phyloP scores from a whole-genome alignment of 1,140 invertebrate genomes.

The Lepidurus packardi region DNA sequence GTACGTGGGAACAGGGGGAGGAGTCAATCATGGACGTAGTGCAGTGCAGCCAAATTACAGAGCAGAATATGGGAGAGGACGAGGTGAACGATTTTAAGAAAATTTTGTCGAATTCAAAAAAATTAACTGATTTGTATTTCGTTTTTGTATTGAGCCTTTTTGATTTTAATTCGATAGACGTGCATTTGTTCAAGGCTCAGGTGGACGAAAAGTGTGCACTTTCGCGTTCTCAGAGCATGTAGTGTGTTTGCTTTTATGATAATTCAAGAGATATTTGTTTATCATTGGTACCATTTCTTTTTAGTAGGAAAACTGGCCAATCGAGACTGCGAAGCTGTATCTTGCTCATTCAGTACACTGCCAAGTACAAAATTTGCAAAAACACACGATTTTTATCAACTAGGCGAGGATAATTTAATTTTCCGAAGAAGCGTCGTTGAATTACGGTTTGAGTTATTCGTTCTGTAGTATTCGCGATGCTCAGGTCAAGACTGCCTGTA shows the following conservation, averaged over 20 bases:
- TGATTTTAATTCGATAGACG: not conserved
- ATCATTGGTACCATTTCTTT: not conserved
- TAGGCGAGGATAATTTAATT: too few species aligned
- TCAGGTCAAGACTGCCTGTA: too few species aligned
- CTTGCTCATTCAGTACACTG: conserved; percentile 18
- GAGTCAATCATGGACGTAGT: not conserved
- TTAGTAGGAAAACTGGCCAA: not conserved
- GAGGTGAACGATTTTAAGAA: not conserved
- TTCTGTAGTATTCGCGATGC: too few species aligned
- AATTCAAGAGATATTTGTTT: not conserved
- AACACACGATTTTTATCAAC: too few species aligned
- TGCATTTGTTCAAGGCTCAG: conserved; percentile 9
- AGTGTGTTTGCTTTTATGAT: not conserved
- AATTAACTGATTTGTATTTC: not conserved
- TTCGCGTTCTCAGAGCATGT: not conserved
- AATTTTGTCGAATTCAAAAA: not conserved
- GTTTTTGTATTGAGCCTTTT: not conserved
- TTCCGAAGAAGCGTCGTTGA: too few species aligned
- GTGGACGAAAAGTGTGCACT: not conserved
- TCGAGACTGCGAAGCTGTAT: not conserved
- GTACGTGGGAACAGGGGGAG: not conserved
- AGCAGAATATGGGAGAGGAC: not conserved
- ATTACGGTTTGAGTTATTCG: too few species aligned
- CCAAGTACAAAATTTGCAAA: conserved; percentile 22
- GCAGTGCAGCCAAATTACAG: conserved; percentile 9